phyloP scores from a whole-genome alignment of 2,888 invertebrate species.

The Pollenia amentaria region DNA sequence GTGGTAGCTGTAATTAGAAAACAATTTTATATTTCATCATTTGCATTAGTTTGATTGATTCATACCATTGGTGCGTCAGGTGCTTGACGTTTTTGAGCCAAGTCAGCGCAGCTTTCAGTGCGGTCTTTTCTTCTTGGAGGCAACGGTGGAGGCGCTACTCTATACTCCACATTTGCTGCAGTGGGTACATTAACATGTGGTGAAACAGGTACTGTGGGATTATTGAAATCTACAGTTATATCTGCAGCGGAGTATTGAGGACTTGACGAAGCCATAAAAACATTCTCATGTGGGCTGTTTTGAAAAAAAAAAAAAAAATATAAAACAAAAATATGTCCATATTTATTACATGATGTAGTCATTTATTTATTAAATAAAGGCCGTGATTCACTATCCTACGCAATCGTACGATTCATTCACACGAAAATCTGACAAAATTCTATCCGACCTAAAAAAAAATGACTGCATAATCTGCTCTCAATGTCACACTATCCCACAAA shows the following conservation, averaged over 20 bases:
- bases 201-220: slow-evolving; percentile 82
- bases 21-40: too few relatives aligned
- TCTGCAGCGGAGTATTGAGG: slow-evolving; percentile 76
- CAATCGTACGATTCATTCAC: too few relatives aligned
- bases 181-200: slow-evolving; percentile 85
- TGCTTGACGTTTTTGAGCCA: slow-evolving; percentile 86
- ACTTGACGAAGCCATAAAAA: slow-evolving; percentile 73
- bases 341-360: too few relatives aligned
- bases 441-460: too few relatives aligned
- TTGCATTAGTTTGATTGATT: too few relatives aligned
- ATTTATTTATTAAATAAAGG: too few relatives aligned
- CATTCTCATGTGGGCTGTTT: slow-evolving; percentile 79
- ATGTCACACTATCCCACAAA: too few relatives aligned
- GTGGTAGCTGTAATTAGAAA: slow-evolving; percentile 86
- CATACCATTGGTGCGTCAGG: slow-evolving; percentile 87
- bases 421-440: too few relatives aligned
- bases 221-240: slow-evolving; percentile 78
- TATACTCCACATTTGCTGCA: slow-evolving; percentile 79
- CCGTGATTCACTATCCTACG: too few relatives aligned
- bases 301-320: slow-evolving; percentile 10
- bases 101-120: slow-evolving; percentile 81
- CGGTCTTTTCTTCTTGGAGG: slow-evolving; percentile 83
- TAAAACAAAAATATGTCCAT: background rate
- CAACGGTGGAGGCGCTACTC: slow-evolving; percentile 83
- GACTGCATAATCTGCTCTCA: too few relatives aligned